Base-by-base conservation (phyloP, 2,888 invertebrate species). In the Pammene aurita region DNA sequence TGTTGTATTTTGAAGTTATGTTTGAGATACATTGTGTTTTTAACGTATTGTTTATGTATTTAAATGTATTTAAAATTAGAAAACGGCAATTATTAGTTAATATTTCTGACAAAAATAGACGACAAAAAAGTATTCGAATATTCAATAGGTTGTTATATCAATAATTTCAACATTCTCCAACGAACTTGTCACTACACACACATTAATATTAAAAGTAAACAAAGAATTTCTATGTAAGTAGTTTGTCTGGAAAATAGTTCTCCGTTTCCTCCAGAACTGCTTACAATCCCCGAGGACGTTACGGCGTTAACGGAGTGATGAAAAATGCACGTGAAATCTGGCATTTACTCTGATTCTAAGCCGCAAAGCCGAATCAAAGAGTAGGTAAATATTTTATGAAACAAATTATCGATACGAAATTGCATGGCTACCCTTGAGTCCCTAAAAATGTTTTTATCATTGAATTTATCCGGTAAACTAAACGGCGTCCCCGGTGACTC, bases 401-500 rank as follows among this genome's bases (percentile, higher is more conserved):
- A 63, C 62, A 57, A 68, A 64, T 68, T 52, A 52, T 64, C 63
- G 50, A 44, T 14, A 52, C 16, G 50, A 55, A 64, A 69, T 65
- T 65, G 44, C 48, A 57, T 44, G 68, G 38, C 50, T 38, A 54
- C 58, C 65, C 48, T 60, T 16, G 57, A 16, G 65, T 14, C 64
- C 41, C 58, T 26, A 46, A 64, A 61, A 66, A 66, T 61, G 66
- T 66, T 48, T 62, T 68, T 71, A 66, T 71, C 71, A 72, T 69
- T 71, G 70, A 71, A 71, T 66, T 66, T 61, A 26, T 62, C 71
- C 58, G 70, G 64, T 65, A 69, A 69, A 69, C 69, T 67, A 70
- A 63, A 60, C 65, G 70, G 58, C 65, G 71, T 68, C 70, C 67
- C 67, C 58, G 54, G 62, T 65, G 69, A 68, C 71, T 72, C 69